Percentiles rank a stretch among this genome's conserved stretches.
Conservation (phyloP, 2,113 vertebrate species). For the Vulpes lagopus region DNA sequence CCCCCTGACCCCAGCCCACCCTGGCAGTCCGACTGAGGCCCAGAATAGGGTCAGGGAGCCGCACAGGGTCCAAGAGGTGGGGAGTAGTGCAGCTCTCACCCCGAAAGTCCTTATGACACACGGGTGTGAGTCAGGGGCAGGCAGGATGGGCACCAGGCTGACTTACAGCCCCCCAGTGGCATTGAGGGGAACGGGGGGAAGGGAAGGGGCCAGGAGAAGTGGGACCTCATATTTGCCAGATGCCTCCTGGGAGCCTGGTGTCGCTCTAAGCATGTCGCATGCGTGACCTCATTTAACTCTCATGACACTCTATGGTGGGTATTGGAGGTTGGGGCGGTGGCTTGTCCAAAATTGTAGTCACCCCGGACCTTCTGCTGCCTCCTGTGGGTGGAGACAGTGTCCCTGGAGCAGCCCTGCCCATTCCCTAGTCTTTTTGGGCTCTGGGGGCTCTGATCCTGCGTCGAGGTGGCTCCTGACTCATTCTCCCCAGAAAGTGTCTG, state of each 20-base stretch:
- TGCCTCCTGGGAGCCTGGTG: not conserved
- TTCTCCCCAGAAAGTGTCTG: not conserved
- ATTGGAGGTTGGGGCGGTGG: not conserved
- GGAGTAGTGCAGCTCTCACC: not conserved
- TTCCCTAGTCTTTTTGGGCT: not conserved
- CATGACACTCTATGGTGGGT: fast-evolving
- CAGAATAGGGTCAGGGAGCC: not conserved
- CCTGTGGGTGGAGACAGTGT: not conserved
- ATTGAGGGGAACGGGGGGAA: not conserved
- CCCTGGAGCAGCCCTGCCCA: no score
- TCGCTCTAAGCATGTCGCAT: not conserved
- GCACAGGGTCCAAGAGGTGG: not conserved
- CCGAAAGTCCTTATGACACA: not conserved
- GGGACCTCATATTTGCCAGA: not conserved
- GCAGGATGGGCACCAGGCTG: not conserved
- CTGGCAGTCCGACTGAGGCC: not conserved
- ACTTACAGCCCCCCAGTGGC: not conserved
- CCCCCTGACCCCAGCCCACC: no score
- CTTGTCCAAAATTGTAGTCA: not conserved
- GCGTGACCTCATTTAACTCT: not conserved
- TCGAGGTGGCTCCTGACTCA: not conserved
- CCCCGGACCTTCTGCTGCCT: not conserved
- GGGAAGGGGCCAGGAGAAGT: not conserved
- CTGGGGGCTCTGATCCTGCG: not conserved
- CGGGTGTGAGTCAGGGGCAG: not conserved